Percentiles rank a stretch among this genome's conserved stretches.
Evolutionary conservation across 2,113 vertebrate genomes (phyloP).

Genomic region (Xyrauchen texanus): DNA sequence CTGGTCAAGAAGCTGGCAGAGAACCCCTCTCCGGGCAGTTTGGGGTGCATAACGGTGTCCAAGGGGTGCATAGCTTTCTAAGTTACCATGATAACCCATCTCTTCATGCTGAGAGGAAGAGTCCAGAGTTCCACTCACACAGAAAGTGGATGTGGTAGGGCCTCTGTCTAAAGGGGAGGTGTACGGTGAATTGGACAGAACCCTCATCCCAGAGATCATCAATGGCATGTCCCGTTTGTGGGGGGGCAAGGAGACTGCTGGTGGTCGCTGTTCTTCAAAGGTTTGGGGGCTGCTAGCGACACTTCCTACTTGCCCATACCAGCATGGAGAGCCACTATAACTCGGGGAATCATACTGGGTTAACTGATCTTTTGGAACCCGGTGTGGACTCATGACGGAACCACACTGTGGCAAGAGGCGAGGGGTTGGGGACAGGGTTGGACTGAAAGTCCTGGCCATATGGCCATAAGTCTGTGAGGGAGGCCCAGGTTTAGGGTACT

Average conservation of each 20-base stretch:
- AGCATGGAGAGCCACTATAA: conserved; percentile 93
- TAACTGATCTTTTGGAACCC: conserved; percentile 83
- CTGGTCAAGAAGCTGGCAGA: conserved; percentile 94
- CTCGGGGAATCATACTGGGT: conserved; percentile 94
- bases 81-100: conserved; percentile 60
- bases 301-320: conserved; percentile 87
- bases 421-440: conserved; percentile 89
- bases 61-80: conserved; percentile 84
- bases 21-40: conserved; percentile 83
- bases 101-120: conserved; percentile 91
- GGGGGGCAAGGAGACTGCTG: conserved; percentile 74
- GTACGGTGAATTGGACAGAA: conserved; percentile 66
- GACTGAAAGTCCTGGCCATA: conserved; percentile 86
- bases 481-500: conserved; percentile 82
- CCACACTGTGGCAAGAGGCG: conserved; percentile 85
- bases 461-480: conserved; percentile 80
- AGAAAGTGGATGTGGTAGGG: conserved; percentile 67
- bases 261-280: conserved; percentile 86
- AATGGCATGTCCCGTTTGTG: conserved; percentile 84
- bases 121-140: conserved; percentile 80
- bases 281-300: conserved; percentile 83
- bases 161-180: conserved; percentile 64
- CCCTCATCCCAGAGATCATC: conserved; percentile 73
- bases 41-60: conserved; percentile 91
- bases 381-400: conserved; percentile 85